These are phyloP conservation scores for Poecilia picta DNA, from an alignment of 2,797 vertebrate genomes.

Conservation along the genomic window DNA sequence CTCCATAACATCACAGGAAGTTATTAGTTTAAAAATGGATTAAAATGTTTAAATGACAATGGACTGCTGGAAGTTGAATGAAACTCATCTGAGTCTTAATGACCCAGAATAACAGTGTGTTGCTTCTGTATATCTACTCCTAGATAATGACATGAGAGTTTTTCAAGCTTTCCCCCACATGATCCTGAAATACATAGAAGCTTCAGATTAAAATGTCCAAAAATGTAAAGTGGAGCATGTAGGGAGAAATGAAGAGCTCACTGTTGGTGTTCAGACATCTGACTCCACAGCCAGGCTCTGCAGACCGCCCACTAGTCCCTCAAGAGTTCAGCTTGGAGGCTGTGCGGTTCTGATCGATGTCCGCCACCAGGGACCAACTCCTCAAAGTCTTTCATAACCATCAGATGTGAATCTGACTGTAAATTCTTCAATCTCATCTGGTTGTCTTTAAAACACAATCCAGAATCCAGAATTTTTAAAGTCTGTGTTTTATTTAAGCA, in stretches of 20 bases:
- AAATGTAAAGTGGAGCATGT: conserved; percentile 35
- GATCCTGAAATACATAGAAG: conserved; percentile 10
- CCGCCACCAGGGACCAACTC: conserved; percentile 24
- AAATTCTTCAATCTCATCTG: not conserved
- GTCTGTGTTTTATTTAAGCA: not conserved
- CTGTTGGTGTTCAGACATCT: conserved; percentile 13
- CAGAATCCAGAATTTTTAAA: not conserved
- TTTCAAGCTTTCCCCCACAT: conserved; percentile 9
- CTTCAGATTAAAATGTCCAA: conserved; percentile 5
- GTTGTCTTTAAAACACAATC: not conserved
- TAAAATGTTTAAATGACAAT: not conserved
- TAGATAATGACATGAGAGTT: not conserved
- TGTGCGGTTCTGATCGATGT: conserved; percentile 19
- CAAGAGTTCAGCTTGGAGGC: conserved; percentile 18
- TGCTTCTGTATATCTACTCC: not conserved
- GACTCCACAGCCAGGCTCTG: conserved; percentile 14
- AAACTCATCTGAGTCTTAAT: not conserved
- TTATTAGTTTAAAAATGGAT: not conserved
- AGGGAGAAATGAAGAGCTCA: conserved; percentile 21
- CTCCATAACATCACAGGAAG: not conserved
- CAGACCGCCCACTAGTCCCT: conserved; percentile 38
- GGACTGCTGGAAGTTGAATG: not conserved
- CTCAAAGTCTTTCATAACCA: conserved; percentile 1
- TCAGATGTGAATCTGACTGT: conserved; percentile 9
- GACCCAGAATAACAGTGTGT: not conserved